Percentiles rank a stretch among this genome's conserved stretches.
These are phyloP conservation scores for Hiodon alosoides DNA, from an alignment of 2,113 vertebrate genomes.

Conservation along the genomic window DNA sequence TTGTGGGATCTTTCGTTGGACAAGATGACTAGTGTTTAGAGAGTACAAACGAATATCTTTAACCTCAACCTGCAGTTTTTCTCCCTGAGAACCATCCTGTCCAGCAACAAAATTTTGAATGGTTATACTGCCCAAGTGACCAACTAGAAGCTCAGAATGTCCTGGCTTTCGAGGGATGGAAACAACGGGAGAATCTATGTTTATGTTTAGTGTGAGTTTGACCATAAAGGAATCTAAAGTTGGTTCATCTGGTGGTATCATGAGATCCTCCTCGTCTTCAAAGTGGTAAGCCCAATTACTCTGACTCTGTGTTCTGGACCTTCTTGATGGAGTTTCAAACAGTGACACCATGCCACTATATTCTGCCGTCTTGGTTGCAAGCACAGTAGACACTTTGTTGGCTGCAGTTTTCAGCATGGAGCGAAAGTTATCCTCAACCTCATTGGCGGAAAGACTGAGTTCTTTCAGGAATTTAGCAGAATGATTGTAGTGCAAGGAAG, in stretches of 20 bases:
- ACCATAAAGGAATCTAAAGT: slow-evolving; percentile 68
- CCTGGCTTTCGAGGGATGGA: slow-evolving; percentile 88
- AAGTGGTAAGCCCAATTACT: slow-evolving; percentile 51
- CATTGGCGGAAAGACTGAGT: slow-evolving; percentile 84
- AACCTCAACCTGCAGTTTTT: slow-evolving; percentile 84
- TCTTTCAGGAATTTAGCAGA: slow-evolving; percentile 91
- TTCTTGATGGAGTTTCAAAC: slow-evolving; percentile 74
- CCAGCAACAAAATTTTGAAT: slow-evolving; percentile 85
- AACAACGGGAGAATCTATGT: slow-evolving; percentile 89
- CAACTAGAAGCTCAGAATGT: slow-evolving; percentile 84
- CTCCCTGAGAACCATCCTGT: slow-evolving; percentile 72
- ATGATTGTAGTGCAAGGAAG: slow-evolving; percentile 93
- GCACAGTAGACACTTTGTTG: slow-evolving; percentile 85
- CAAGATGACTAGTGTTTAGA: slow-evolving; percentile 74
- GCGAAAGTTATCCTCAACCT: slow-evolving; percentile 89
- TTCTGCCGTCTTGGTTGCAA: slow-evolving; percentile 90
- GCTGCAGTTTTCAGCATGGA: slow-evolving; percentile 90
- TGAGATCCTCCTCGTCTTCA: slow-evolving; percentile 66
- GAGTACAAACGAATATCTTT: slow-evolving; percentile 93
- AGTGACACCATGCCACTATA: slow-evolving; percentile 94
- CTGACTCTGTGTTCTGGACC: slow-evolving; percentile 60
- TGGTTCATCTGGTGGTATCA: slow-evolving; percentile 47
- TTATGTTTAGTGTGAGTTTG: slow-evolving; percentile 85
- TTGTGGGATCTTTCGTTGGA: slow-evolving; percentile 44
- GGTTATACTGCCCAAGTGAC: slow-evolving; percentile 87